Conservation (phyloP, 2,113 vertebrate species). For the Misgurnus mizolepis region DNA sequence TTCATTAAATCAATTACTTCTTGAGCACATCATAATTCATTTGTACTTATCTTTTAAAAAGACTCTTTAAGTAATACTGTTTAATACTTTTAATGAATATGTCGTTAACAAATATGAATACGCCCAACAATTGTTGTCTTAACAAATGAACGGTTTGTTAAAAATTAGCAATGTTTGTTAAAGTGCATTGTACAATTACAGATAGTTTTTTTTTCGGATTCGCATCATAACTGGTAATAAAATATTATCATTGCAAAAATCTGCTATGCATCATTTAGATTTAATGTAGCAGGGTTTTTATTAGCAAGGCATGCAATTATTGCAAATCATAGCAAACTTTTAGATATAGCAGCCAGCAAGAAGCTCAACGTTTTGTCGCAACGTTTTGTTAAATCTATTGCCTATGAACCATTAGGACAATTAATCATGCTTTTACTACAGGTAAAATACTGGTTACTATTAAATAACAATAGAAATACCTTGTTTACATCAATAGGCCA, state of each 20-base stretch:
- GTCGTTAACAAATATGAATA: conserved; percentile 59
- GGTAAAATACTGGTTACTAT: too few species aligned
- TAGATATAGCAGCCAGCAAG: too few species aligned
- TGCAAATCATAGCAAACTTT: too few species aligned
- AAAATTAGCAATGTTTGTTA: background rate
- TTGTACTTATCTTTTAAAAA: conserved; percentile 80
- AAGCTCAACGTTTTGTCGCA: too few species aligned
- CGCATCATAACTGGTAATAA: too few species aligned
- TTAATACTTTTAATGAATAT: conserved; percentile 74
- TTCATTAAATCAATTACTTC: conserved; percentile 94
- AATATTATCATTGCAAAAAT: background rate
- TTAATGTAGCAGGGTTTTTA: conserved; percentile 32
- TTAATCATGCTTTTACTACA: too few species aligned
- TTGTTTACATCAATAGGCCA: too few species aligned
- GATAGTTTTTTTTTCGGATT: too few species aligned
- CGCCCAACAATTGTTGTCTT: background rate
- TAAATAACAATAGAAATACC: too few species aligned
- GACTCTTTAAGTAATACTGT: conserved; percentile 68
- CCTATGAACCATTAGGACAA: too few species aligned
- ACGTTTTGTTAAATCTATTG: too few species aligned
- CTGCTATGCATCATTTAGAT: conserved; percentile 24
- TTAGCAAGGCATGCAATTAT: background rate
- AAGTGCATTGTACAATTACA: background rate
- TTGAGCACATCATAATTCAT: conserved; percentile 85
- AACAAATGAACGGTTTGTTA: too few species aligned